These are phyloP conservation scores for Cranoglanis bouderius DNA, from an alignment of 2,113 vertebrate species.

Conservation along the genomic window DNA sequence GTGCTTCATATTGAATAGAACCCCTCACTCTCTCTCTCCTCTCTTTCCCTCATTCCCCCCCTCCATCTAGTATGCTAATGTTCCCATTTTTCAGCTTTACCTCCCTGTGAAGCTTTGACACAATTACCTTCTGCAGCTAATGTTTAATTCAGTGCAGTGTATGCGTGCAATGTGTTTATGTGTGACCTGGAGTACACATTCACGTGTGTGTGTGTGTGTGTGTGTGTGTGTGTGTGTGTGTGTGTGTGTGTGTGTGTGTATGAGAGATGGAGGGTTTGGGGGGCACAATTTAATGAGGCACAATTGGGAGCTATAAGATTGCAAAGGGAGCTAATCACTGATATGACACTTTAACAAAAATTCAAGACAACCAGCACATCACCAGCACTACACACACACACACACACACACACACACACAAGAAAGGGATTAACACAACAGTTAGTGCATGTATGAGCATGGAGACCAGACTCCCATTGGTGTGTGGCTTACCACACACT, in stretches of 20 bases:
- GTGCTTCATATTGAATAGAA: slow-evolving; percentile 26
- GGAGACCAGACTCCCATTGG: slow-evolving; percentile 6
- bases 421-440: slow-evolving; percentile 1
- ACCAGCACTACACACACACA: slow-evolving; percentile 6
- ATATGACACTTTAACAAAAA: slow-evolving; percentile 26
- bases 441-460: background rate
- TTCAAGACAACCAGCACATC: slow-evolving; percentile 20
- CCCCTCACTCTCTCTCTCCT: background rate
- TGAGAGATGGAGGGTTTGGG: too few relatives aligned
- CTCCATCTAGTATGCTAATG: slow-evolving; percentile 42
- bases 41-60: slow-evolving; percentile 2
- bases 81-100: slow-evolving; percentile 49
- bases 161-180: slow-evolving; percentile 18
- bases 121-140: slow-evolving; percentile 46
- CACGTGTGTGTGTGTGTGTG: slow-evolving; percentile 8
- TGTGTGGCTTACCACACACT: slow-evolving; percentile 12
- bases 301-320: slow-evolving; percentile 1
- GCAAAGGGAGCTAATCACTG: background rate
- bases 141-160: slow-evolving; percentile 42
- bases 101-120: slow-evolving; percentile 49
- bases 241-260: slow-evolving; percentile 11
- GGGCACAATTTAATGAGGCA: slow-evolving; percentile 14
- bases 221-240: background rate
- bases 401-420: background rate
- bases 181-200: background rate